A percentile compares a stretch with the other conserved stretches of the same genome.
Evolutionary conservation across 2,888 invertebrate species (phyloP).

Genomic region (Trissolcus brochymenae): DNA sequence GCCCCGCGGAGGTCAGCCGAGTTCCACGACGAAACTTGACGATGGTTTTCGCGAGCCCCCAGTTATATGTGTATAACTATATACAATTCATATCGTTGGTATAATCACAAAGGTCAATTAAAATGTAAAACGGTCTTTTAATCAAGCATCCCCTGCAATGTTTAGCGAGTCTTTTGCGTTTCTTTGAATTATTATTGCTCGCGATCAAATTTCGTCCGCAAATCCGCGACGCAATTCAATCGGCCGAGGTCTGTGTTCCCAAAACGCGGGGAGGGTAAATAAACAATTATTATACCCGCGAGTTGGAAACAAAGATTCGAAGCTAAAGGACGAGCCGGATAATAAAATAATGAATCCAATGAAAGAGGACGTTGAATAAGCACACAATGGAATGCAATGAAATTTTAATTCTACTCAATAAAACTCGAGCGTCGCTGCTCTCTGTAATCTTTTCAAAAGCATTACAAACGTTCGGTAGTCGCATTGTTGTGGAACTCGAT

Average conservation of each 20-base stretch:
- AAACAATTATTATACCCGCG: too few species aligned
- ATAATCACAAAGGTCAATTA: conserved; percentile 32
- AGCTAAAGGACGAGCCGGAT: too few species aligned
- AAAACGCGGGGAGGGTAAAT: neutral
- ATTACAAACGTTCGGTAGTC: conserved; percentile 27
- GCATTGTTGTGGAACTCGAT: conserved; percentile 36
- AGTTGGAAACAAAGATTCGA: too few species aligned
- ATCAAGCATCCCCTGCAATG: neutral
- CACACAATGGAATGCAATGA: conserved; percentile 4
- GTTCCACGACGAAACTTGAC: conserved; percentile 61
- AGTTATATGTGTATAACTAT: too few species aligned
- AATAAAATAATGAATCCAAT: neutral
- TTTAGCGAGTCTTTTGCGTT: neutral
- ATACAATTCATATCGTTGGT: conserved; percentile 17
- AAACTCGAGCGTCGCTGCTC: conserved; percentile 12
- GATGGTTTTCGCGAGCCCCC: neutral
- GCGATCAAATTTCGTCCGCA: neutral
- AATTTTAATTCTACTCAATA: conserved; percentile 22
- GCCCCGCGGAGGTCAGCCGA: conserved; percentile 70
- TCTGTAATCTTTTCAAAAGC: conserved; percentile 37
- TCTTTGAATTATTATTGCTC: neutral
- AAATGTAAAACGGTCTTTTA: conserved; percentile 8
- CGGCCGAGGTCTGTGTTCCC: neutral
- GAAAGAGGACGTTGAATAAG: neutral
- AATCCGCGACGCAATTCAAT: too few species aligned